A percentile compares a stretch with the other conserved stretches of the same genome.
These are phyloP conservation scores for Apogon talboti DNA, from an alignment of 2,797 vertebrate species.

Conservation along the genomic window DNA sequence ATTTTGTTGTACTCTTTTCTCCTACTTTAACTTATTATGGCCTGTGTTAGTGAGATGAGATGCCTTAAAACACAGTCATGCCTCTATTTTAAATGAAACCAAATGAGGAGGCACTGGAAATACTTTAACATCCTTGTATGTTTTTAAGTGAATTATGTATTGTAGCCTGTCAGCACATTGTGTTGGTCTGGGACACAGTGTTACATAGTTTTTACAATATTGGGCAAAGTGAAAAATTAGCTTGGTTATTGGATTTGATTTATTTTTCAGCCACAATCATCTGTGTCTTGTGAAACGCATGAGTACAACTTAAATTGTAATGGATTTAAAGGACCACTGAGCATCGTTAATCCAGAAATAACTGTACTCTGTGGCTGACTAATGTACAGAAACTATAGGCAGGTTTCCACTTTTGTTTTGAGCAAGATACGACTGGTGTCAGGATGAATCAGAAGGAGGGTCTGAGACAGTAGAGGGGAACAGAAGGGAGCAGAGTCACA, in stretches of 20 bases:
- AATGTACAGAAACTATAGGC: constrained; percentile 1
- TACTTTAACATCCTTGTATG: too few relatives aligned
- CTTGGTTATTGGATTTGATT: too few relatives aligned
- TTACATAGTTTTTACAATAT: too few relatives aligned
- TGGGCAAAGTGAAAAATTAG: too few relatives aligned
- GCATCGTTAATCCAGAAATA: neutral
- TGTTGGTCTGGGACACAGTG: too few relatives aligned
- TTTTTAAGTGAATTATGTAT: too few relatives aligned
- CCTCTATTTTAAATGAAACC: constrained; percentile 36
- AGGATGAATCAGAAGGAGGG: constrained; percentile 59
- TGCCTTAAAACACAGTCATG: constrained; percentile 2
- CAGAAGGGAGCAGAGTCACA: constrained; percentile 33
- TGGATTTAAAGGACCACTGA: too few relatives aligned
- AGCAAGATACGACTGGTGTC: constrained; percentile 25
- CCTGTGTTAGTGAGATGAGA: constrained; percentile 14
- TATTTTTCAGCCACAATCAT: too few relatives aligned
- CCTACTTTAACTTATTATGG: constrained; percentile 11
- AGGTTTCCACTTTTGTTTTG: constrained; percentile 23
- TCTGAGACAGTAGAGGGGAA: constrained; percentile 23
- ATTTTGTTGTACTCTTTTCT: neutral
- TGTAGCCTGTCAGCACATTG: too few relatives aligned
- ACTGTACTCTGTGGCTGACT: neutral
- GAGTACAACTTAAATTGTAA: too few relatives aligned
- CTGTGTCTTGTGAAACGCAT: too few relatives aligned
- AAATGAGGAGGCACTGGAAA: constrained; percentile 26